These are phyloP conservation scores for Anagrus nilaparvatae DNA, from an alignment of 1,140 invertebrate species.

Conservation along the genomic window DNA sequence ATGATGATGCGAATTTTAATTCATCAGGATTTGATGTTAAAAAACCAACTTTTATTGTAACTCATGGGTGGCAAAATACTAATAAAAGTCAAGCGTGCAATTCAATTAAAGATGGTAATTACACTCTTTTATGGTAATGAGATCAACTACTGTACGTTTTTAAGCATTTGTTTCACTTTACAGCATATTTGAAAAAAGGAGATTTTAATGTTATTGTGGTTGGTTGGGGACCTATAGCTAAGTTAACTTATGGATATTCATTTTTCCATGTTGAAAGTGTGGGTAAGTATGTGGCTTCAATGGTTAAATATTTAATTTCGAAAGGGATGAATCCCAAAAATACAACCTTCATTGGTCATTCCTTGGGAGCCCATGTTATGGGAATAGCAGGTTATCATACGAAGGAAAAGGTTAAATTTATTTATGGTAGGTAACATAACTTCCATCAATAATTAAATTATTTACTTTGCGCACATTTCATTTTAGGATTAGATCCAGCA, in stretches of 20 bases:
- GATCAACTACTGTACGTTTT: too few species aligned
- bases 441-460: not conserved
- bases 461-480: not conserved
- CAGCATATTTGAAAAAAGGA: slow-evolving; percentile 25
- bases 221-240: slow-evolving; percentile 47
- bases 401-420: slow-evolving; percentile 21
- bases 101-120: slow-evolving; percentile 31
- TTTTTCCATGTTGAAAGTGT: slow-evolving; percentile 27
- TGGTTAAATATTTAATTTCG: slow-evolving; percentile 33
- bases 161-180: too few species aligned
- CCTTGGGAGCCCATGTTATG: slow-evolving; percentile 43
- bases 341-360: slow-evolving; percentile 42
- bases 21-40: slow-evolving; percentile 38
- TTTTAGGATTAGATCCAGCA: slow-evolving; percentile 49
- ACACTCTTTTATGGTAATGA: not conserved
- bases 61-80: slow-evolving; percentile 44
- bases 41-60: slow-evolving; percentile 37
- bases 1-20: slow-evolving; percentile 33
- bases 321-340: slow-evolving; percentile 26
- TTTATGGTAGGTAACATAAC: slow-evolving; percentile 31
- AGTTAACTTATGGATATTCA: slow-evolving; percentile 30
- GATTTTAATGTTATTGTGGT: slow-evolving; percentile 48
- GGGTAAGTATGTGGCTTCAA: slow-evolving; percentile 24
- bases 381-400: slow-evolving; percentile 33
- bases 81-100: slow-evolving; percentile 26